These are phyloP conservation scores for Aldrovandia affinis DNA, from an alignment of 2,797 vertebrate species.

Conservation along the genomic window DNA sequence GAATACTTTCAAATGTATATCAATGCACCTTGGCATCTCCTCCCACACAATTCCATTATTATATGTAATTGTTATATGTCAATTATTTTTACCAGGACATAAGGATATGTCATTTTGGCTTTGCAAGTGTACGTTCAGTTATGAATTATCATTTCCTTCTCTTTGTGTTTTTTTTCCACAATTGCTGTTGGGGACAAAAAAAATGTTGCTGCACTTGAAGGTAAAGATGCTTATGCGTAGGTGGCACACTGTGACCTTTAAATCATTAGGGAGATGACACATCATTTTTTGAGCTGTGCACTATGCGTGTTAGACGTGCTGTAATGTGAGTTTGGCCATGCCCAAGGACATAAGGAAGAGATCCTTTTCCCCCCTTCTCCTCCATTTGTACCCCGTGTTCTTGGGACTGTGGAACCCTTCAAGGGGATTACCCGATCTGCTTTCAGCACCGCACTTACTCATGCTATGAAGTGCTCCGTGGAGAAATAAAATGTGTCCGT, in stretches of 20 bases:
- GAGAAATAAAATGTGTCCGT: background rate
- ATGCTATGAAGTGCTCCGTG: background rate
- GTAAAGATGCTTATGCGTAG: background rate
- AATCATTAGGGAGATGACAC: too few relatives aligned
- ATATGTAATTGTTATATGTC: conserved; percentile 31
- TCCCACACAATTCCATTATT: conserved; percentile 48
- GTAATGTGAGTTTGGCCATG: background rate
- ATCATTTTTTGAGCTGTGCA: too few relatives aligned
- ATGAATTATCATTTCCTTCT: background rate
- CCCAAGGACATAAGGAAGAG: background rate
- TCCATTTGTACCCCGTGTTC: too few relatives aligned
- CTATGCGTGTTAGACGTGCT: too few relatives aligned
- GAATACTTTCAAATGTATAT: conserved; percentile 51
- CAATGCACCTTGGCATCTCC: conserved; percentile 55
- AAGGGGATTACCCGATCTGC: background rate
- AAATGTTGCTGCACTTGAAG: background rate
- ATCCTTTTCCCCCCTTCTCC: too few relatives aligned
- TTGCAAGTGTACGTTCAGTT: conserved; percentile 22
- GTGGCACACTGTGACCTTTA: background rate
- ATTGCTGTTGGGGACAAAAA: background rate
- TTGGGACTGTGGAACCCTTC: background rate
- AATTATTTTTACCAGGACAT: conserved; percentile 34
- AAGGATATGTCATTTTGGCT: conserved; percentile 25
- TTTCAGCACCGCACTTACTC: background rate
- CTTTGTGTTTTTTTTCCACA: conserved; percentile 13